Percentiles rank a stretch among this genome's conserved stretches.
Conservation (phyloP, 2,888 invertebrate genomes). For the Euzophera pinguis region DNA sequence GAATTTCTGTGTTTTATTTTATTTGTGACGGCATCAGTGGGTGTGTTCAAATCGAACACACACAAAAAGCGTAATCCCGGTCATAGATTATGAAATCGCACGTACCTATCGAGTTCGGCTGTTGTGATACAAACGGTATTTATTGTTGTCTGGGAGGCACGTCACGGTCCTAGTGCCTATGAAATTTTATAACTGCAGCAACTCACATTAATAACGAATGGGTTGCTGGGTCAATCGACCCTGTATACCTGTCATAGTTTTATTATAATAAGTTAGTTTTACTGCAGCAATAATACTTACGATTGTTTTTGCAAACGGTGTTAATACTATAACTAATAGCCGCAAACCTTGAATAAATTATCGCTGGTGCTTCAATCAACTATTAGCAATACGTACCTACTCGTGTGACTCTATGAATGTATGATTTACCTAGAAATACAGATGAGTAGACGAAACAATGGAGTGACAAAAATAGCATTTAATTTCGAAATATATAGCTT, state of each 20-base stretch:
- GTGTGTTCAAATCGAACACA: slow-evolving; percentile 18
- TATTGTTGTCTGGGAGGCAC: slow-evolving; percentile 17
- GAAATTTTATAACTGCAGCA: no score
- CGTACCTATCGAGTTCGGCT: not conserved
- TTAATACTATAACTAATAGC: slow-evolving; percentile 16
- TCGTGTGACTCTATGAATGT: slow-evolving; percentile 25
- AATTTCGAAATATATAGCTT: no score
- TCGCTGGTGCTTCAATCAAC: slow-evolving; percentile 32
- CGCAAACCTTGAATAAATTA: slow-evolving; percentile 43
- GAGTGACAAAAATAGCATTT: not conserved
- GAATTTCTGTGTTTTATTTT: not conserved
- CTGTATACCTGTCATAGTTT: not conserved
- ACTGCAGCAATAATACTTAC: not conserved
- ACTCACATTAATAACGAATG: no score
- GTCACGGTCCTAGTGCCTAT: slow-evolving; percentile 1
- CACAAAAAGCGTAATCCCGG: slow-evolving; percentile 27
- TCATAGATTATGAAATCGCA: slow-evolving; percentile 43
- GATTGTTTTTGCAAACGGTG: slow-evolving; percentile 14
- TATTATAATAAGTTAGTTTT: not conserved
- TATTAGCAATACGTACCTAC: slow-evolving; percentile 18
- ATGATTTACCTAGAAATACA: slow-evolving; percentile 21
- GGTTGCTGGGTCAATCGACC: no score
- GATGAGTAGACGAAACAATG: slow-evolving; percentile 9
- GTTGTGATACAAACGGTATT: not conserved
- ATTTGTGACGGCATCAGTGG: slow-evolving; percentile 29